Base-by-base conservation (phyloP, 2,888 invertebrate species). In the Imbricaverruca yamaguchii region DNA sequence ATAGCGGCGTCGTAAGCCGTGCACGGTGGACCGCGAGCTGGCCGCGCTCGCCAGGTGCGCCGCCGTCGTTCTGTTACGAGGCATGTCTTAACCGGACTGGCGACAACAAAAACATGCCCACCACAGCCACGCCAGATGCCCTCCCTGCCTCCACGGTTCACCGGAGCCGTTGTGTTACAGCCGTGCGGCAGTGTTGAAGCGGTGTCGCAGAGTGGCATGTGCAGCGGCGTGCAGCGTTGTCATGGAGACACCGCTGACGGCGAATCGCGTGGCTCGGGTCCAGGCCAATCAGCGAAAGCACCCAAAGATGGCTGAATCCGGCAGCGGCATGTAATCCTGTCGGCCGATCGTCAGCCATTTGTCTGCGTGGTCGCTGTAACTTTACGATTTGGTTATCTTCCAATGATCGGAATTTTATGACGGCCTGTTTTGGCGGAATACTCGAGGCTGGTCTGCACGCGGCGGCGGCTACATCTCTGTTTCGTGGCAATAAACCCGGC, bases 331-430 rank as follows among this genome's bases (percentile, higher is more conserved):
- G 67, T 67, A 67, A 67, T 67, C 67, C 67, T 67, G 67, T 67
- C 67, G 9, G 13, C 10, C n/a, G 25, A 25, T 25, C 25, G n/a
- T 25, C n/a, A 13, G 11, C 67, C 67, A 67, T 67, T 67, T 67
- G 67, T 67, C 67, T 39, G 39, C 25, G 67, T 13, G 12, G n/a
- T 25, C 25, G 67, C 9, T 8, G n/a, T n/a, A 8, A 13, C 67
- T 67, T 67, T 67, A 67, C 67, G 67, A 67, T 67, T 67, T n/a
- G 67, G n/a, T 67, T 67, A 67, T 67, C 67, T n/a, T 25, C n/a
- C 11, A 67, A 67, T 67, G 67, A 67, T 67, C 67, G n/a, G 25
- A 67, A 67, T 67, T 67, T 67, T 67, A 67, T 67, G 67, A 25
- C n/a, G 11, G 11, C 67, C 25, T 13, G 67, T 25, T 67, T 23